Percentiles rank a stretch among this genome's conserved stretches.
phyloP scores from a whole-genome alignment of 2,113 vertebrate species.

The Indicator indicator region DNA sequence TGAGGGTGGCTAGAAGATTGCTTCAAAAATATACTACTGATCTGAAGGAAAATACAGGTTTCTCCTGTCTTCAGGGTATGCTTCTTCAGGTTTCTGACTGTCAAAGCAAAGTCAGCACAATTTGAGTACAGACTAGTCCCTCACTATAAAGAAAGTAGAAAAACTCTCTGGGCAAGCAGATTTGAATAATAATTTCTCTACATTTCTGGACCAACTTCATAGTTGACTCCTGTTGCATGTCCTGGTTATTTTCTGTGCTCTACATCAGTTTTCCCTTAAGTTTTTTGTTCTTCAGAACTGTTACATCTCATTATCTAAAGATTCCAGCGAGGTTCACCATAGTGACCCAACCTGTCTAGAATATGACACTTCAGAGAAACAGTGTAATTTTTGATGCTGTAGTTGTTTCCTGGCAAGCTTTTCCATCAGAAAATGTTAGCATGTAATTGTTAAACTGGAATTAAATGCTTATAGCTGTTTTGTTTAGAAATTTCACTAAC shows the following conservation, averaged over 20 bases:
- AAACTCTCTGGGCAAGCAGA: not conserved
- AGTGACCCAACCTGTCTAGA: not conserved
- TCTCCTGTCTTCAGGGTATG: not conserved
- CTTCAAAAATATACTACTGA: not conserved
- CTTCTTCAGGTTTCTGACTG: not conserved
- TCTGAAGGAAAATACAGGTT: not conserved
- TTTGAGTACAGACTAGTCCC: not conserved
- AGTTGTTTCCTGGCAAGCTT: not conserved
- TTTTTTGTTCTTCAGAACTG: not conserved
- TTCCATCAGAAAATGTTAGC: not conserved
- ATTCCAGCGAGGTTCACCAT: not conserved
- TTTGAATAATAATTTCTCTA: not conserved
- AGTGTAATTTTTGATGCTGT: not conserved
- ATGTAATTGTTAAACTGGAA: not conserved
- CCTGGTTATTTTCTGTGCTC: not conserved
- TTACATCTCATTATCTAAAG: not conserved
- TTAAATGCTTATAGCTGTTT: not conserved
- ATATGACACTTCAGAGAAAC: not conserved
- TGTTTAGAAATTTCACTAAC: not conserved
- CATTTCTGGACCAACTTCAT: not conserved
- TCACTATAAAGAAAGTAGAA: not conserved
- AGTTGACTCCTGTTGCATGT: not conserved
- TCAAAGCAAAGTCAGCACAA: not conserved
- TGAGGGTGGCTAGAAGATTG: not conserved
- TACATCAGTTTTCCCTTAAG: not conserved